Base-by-base conservation (phyloP, 1,140 invertebrate species). In the Theocolax elegans region DNA sequence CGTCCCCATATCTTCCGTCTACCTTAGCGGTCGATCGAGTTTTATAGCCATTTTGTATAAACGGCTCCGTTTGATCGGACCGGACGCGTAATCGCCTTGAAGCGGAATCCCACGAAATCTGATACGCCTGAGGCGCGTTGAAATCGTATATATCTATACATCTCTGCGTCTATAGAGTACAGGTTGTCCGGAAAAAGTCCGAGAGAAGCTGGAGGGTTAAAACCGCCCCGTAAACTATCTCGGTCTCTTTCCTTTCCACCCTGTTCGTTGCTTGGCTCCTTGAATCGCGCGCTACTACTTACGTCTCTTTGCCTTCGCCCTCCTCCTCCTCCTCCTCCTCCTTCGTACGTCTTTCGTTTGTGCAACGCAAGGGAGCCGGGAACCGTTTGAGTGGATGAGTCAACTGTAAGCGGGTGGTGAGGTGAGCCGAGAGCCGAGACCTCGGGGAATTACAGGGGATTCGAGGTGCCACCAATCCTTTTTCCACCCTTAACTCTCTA, bases 1-100 rank as follows among this genome's bases (percentile, higher is more conserved):
- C 31, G 10, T 35, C 31, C 13, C 6, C n/a, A 19, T 49, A 60
- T 69, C 71, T 74, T 70, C 72, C 71, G 72, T 71, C 75, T 70
- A 64, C 67, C 62, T 67, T 56, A 67, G 51, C 68, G 38, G 25
- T 62, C 64, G 68, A 69, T 75, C 71, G 62, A 70, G 74, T 71
- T 81, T 83, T 81, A 81, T 77, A 76, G 72, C 59, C 77, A 72
- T 81, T 82, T 83, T 81, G 76, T 78, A 79, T 79, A 80, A 81
- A 83, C 78, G 77, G 73, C 73, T 75, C 72, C 68, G 64, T 76
- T 75, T 58, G 49, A 66, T 68, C 27, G 9, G n/a, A 2, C 23
- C n/a, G n/a, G n/a, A n/a, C 40, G 4, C 7, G 13, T 40, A 46
- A 19, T 46, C 25, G 19, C 54, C 35, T 44, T 13, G 71, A 63